These are phyloP conservation scores for Meloe dianella DNA, from an alignment of 2,888 invertebrate genomes.

Conservation along the genomic window DNA sequence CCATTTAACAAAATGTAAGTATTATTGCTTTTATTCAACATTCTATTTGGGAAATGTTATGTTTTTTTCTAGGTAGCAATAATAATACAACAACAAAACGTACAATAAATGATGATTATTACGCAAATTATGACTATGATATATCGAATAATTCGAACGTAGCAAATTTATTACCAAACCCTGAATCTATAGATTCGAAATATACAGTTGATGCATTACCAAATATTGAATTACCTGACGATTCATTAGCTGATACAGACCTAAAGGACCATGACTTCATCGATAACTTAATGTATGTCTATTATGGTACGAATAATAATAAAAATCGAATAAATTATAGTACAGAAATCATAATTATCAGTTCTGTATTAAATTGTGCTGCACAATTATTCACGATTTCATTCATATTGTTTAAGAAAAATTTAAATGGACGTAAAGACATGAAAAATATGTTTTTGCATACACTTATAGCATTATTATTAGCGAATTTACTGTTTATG, in stretches of 20 bases:
- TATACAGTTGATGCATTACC: constrained; percentile 60
- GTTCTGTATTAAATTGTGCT: constrained; percentile 61
- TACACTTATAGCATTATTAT: constrained; percentile 66
- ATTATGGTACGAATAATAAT: constrained; percentile 66
- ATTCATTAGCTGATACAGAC: constrained; percentile 70
- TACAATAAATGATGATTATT: constrained; percentile 54
- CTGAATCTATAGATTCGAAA: constrained; percentile 51
- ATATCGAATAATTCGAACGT: constrained; percentile 50
- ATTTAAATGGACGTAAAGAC: constrained; percentile 51
- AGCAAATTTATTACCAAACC: constrained; percentile 56
- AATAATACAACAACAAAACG: constrained; percentile 43
- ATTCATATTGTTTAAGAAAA: constrained; percentile 56
- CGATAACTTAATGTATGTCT: constrained; percentile 75
- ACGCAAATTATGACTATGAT: constrained; percentile 57
- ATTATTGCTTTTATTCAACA: neutral
- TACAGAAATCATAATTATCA: constrained; percentile 56
- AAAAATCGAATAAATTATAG: constrained; percentile 64
- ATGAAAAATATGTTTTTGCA: constrained; percentile 67
- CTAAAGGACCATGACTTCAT: constrained; percentile 74
- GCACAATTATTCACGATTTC: constrained; percentile 62
- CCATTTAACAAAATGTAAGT: constrained; percentile 26
- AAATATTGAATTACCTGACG: constrained; percentile 66
- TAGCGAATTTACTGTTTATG: constrained; percentile 69
- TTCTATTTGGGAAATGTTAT: neutral
- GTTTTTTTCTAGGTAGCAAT: constrained; percentile 34